Conservation (phyloP, 1,140 invertebrate species). For the Drosophila azteca region DNA sequence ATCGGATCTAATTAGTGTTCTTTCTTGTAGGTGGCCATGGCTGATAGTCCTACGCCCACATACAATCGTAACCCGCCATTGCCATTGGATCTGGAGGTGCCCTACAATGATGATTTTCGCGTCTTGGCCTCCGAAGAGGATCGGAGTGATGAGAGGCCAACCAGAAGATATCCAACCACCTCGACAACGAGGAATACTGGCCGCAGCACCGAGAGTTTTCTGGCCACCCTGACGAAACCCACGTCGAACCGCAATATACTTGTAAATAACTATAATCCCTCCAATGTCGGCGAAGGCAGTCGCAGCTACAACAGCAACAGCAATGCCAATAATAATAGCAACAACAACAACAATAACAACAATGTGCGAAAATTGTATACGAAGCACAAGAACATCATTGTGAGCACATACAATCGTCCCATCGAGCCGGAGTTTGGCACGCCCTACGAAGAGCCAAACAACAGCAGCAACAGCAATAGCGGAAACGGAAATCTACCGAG, state of each 20-base stretch:
- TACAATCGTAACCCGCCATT: constrained; percentile 86
- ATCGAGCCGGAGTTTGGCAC: constrained; percentile 72
- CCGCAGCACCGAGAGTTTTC: constrained; percentile 70
- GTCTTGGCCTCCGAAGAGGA: constrained; percentile 80
- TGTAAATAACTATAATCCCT: constrained; percentile 83
- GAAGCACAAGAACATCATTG: constrained; percentile 82
- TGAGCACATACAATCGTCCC: constrained; percentile 79
- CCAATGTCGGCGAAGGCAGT: constrained; percentile 70
- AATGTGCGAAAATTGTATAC: constrained; percentile 77
- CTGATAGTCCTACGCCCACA: constrained; percentile 77
- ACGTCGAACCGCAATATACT: constrained; percentile 82
- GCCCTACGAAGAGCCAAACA: constrained; percentile 70
- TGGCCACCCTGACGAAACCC: constrained; percentile 70
- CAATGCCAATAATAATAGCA: constrained; percentile 52
- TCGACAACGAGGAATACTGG: constrained; percentile 54
- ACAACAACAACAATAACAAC: constrained; percentile 59
- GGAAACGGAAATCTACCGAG: constrained; percentile 73
- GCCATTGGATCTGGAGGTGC: constrained; percentile 86
- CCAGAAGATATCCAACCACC: constrained; percentile 35
- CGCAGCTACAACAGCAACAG: constrained; percentile 66
- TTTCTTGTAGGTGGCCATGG: constrained; percentile 68
- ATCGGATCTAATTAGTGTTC: constrained; percentile 23
- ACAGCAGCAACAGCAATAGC: constrained; percentile 72
- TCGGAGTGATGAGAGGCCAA: constrained; percentile 48
- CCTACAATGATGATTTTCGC: constrained; percentile 86